Evolutionary conservation across 2,113 vertebrate species (phyloP).

Genomic region (Nothocercus nigrocapillus): DNA sequence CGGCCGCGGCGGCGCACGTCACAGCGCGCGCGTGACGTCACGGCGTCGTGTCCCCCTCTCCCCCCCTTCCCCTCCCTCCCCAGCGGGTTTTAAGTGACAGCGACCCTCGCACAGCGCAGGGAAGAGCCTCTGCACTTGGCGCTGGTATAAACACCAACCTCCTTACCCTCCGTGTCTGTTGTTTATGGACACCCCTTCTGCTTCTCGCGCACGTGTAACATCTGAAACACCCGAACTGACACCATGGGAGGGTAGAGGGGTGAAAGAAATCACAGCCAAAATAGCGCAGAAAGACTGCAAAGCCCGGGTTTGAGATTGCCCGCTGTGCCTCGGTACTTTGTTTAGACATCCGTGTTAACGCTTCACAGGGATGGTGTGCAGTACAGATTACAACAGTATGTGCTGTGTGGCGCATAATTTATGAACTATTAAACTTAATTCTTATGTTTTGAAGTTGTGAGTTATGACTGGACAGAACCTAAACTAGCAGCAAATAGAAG

Average conservation of each 20-base stretch:
- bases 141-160: slow-evolving; percentile 42
- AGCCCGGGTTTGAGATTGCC: slow-evolving; percentile 14
- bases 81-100: neutral
- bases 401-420: neutral
- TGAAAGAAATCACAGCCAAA: slow-evolving; percentile 41
- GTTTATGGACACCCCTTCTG: slow-evolving; percentile 51
- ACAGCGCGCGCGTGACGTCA: too few species aligned
- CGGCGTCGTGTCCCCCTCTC: too few species aligned
- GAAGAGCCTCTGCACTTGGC: slow-evolving; percentile 25
- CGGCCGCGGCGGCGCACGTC: too few species aligned
- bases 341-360: slow-evolving; percentile 48
- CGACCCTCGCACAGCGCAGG: neutral
- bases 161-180: slow-evolving; percentile 39
- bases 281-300: neutral
- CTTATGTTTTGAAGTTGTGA: neutral
- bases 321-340: slow-evolving; percentile 11
- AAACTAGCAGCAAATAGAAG: neutral
- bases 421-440: slow-evolving; percentile 31
- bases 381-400: slow-evolving; percentile 32
- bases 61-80: too few species aligned
- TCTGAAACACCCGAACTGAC: slow-evolving; percentile 54
- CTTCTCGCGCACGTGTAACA: neutral
- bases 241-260: slow-evolving; percentile 47
- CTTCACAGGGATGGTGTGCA: slow-evolving; percentile 9
- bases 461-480: slow-evolving; percentile 12